Conservation (phyloP, 2,797 vertebrate genomes). For the Acridotheres tristis region DNA sequence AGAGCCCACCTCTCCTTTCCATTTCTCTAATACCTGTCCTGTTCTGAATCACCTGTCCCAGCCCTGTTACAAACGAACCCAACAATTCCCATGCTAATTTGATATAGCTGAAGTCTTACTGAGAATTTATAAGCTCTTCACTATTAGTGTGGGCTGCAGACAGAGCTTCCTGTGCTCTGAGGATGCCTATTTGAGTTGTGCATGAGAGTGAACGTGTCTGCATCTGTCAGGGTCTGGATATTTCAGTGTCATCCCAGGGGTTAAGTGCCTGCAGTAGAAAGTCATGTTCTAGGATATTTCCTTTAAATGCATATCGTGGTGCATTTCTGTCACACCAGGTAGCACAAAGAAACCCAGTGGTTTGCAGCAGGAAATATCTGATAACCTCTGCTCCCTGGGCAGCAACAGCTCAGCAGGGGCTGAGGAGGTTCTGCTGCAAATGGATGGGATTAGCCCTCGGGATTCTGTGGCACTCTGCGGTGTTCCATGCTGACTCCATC, state of each 20-base stretch:
- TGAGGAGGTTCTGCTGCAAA: background rate
- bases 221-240: background rate
- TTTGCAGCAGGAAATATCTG: background rate
- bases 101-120: background rate
- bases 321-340: background rate
- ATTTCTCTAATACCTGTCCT: background rate
- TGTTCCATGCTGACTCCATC: background rate
- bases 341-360: background rate
- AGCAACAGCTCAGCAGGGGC: background rate
- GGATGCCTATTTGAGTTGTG: background rate
- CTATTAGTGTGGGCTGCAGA: background rate
- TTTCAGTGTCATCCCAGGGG: background rate
- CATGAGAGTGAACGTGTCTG: background rate
- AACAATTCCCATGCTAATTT: background rate
- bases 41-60: background rate
- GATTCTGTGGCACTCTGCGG: rapidly evolving
- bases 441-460: background rate
- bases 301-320: background rate
- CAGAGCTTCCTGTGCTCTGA: background rate
- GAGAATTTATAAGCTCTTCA: background rate
- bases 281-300: background rate
- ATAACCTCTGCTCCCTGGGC: background rate
- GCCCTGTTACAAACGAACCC: background rate
- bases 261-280: background rate
- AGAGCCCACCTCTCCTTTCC: background rate